Base-by-base conservation (phyloP, 2,113 vertebrate genomes). In the Lophius piscatorius region DNA sequence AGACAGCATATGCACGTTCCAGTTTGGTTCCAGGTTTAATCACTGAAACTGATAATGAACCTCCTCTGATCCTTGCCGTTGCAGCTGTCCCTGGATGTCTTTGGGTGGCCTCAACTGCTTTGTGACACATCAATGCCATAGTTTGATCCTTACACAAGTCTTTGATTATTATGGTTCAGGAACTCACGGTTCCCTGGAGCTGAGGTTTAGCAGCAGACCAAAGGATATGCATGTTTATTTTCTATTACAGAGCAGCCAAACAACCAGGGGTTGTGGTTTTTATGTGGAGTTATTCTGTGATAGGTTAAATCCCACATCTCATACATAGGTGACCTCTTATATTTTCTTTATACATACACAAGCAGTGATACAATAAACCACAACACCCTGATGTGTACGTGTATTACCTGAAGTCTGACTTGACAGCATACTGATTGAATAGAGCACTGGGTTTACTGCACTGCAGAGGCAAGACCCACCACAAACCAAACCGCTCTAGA, bases 1-100 rank as follows among this genome's bases (percentile, higher is more conserved):
- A 72, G 36, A 76, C 57, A 63, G 28, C 22, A 64, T 52, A 24
- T 46, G 83, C 54, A 58, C 75, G 62, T 71, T 85, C 76, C 81
- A 86, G 81, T 85, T 89, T 83, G 81, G 74, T 80, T 88, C 76
- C 67, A 83, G 86, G 81, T 90, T 89, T 89, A 89, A 88, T 90
- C 74, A 87, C 87, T 90, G 87, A 90, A 87, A 89, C 88, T 50
- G 68, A 83, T 77, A 83, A 76, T 87, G 86, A 85, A 85, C 81
- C 61, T 78, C 73, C 81, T 55, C 72, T 70, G 80, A 74, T 83
- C 65, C 33, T 85, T 76, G 62, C 81, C 65, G 67, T 86, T 87
- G 84, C 83, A 86, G 81, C 78, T 74, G 62, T 90, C 87, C 88
- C 88, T 90, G 86, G 88, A 89, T 82, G 79, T 85, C 86, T 78